Conservation (phyloP, 2,888 invertebrate genomes). For the Lutraria lutraria region DNA sequence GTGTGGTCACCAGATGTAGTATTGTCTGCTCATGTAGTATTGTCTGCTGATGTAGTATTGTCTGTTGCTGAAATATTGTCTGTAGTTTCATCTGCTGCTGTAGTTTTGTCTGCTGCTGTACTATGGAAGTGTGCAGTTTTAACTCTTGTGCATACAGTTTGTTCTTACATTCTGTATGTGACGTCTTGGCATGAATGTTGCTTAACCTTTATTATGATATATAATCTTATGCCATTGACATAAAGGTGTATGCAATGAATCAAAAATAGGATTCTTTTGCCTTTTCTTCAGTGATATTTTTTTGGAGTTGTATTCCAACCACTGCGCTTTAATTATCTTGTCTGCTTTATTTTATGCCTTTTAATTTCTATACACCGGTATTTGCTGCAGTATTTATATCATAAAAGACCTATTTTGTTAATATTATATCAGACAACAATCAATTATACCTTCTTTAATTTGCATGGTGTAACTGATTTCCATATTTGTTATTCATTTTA, state of each 20-base stretch:
- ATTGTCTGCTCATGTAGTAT: no score
- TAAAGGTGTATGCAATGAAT: background rate
- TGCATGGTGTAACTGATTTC: constrained; percentile 1
- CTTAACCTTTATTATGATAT: background rate
- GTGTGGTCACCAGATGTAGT: no score
- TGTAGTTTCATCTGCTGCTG: no score
- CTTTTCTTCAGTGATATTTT: background rate
- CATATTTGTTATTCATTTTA: background rate
- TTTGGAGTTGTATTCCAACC: background rate
- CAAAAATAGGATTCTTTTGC: background rate
- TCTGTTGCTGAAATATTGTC: no score
- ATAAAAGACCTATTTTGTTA: background rate
- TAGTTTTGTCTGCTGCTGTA: no score
- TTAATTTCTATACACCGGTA: background rate
- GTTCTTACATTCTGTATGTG: background rate
- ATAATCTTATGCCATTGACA: background rate
- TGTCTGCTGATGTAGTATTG: no score
- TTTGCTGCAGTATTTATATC: background rate
- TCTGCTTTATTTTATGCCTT: background rate
- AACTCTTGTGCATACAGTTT: background rate
- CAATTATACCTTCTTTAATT: background rate
- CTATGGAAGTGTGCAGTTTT: background rate
- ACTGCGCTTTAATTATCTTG: background rate
- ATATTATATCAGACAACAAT: background rate
- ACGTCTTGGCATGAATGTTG: background rate